These are phyloP conservation scores for Agriopis leucophaearia DNA, from an alignment of 2,888 invertebrate species.

Conservation along the genomic window DNA sequence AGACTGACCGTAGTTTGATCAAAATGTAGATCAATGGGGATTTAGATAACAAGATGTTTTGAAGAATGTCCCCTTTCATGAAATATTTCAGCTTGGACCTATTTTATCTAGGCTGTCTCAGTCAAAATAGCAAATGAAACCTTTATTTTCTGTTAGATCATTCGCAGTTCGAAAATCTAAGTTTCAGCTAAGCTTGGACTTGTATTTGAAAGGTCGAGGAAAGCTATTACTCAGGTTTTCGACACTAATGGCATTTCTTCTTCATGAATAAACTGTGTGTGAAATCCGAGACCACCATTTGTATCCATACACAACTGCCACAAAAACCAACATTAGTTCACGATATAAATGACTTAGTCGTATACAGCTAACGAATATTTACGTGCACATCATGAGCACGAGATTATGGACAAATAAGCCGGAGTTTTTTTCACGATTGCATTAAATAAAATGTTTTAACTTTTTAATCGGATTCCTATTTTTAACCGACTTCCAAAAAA, in stretches of 20 bases:
- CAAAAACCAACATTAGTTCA: conserved; percentile 26
- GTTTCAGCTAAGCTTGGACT: not conserved
- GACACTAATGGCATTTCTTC: conserved; percentile 49
- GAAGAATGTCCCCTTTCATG: not conserved
- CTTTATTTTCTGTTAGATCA: not conserved
- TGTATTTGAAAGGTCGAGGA: conserved; percentile 9
- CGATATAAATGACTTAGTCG: conserved; percentile 32
- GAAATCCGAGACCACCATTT: conserved; percentile 30
- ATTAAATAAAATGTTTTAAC: not conserved
- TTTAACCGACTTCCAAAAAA: no score
- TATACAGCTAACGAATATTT: conserved; percentile 26
- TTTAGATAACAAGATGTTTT: conserved; percentile 2
- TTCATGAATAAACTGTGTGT: conserved; percentile 46
- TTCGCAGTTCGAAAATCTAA: conserved; percentile 3
- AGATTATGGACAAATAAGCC: conserved; percentile 14
- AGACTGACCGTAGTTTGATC: no score
- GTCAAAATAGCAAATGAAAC: not conserved
- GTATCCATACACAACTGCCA: conserved; percentile 17
- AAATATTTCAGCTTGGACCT: not conserved
- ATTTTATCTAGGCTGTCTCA: not conserved
- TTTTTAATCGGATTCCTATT: no score
- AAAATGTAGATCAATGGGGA: not conserved
- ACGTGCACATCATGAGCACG: conserved; percentile 20
- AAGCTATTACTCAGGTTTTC: conserved; percentile 49
- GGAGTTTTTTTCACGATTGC: not conserved